These are phyloP conservation scores for Cataglyphis rosenhaueri DNA, from an alignment of 2,888 invertebrate genomes.

Conservation along the genomic window DNA sequence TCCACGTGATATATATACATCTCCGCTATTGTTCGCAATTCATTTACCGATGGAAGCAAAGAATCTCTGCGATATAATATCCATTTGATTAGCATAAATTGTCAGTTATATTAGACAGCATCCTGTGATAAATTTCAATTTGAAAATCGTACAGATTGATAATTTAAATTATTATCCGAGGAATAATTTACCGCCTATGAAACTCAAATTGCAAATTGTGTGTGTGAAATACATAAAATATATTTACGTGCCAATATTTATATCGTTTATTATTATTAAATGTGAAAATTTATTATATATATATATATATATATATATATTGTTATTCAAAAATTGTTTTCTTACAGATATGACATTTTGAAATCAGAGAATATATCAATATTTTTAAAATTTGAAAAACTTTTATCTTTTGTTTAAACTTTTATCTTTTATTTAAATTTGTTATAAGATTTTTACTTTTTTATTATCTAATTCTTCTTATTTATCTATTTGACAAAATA, in stretches of 20 bases:
- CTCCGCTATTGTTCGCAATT: neutral
- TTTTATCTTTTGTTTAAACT: neutral
- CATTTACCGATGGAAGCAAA: neutral
- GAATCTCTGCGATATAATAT: neutral
- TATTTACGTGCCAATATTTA: neutral
- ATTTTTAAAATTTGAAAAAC: neutral
- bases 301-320: neutral
- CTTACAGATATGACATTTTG: neutral
- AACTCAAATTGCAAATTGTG: neutral
- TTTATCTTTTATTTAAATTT: neutral
- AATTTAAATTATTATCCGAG: neutral
- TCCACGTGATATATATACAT: neutral
- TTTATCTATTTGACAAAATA: conserved; percentile 12
- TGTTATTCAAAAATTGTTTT: neutral
- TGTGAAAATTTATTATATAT: neutral
- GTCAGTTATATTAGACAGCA: conserved; percentile 5
- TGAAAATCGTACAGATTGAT: neutral
- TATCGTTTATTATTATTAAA: neutral
- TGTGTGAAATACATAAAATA: neutral
- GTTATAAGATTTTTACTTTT: neutral
- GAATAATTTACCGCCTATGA: neutral
- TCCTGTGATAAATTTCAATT: conserved; percentile 14
- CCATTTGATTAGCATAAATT: conserved; percentile 11
- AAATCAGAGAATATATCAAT: neutral
- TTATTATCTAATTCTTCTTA: neutral